Evolutionary conservation across 37 sponge, comb jelly and placozoan genomes (phyloP), one percentile per base, ranked within the genome.

Genomic region (Hexactinellida sp.): DNA sequence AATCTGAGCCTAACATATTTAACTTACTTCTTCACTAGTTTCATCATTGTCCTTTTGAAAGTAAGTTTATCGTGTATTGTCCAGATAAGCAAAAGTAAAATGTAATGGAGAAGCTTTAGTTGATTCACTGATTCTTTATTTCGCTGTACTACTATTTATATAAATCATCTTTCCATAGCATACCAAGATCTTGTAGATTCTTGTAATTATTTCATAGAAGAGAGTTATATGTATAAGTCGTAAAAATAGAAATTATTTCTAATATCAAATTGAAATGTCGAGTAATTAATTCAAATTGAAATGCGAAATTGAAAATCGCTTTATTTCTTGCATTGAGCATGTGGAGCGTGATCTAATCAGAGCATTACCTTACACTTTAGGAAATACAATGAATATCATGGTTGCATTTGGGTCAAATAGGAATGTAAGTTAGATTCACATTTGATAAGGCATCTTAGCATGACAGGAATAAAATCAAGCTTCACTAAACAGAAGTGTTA

Each of bases 21-120:
- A 63, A 63, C 76, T 63, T 63, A 63, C 76, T 63, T 63, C 13
- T 63, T 63, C 76, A 63, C 13, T 63, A 63, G 30, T 63, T 63
- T 63, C 76, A 63, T 63, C 76, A 63, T 63, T 63, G 3, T 63
- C 76, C 30, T 63, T 9, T 47, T 19, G 52, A 47, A 47, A 19
- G 16, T 47, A 19, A 19, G 13, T 47, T 9, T 47, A 16, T 47
- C 16, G 52, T 47, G 52, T 47, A 47, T 19, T 9, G 52, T 19
- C 16, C 52, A 47, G 52, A 47, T 19, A 47, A 47, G 52, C 16
- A 47, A 47, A 19, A 19, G 52, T 19, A 16, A 47, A 47, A 16
- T 47, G 52, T 47, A 47, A 19, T 47, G 52, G 52, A 47, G 16
- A 16, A 16, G 16, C 9, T 47, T 16, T 47, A 16, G 16, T 47